Evolutionary conservation across 2,113 vertebrate genomes (phyloP).

Genomic region (Nematolebias whitei): DNA sequence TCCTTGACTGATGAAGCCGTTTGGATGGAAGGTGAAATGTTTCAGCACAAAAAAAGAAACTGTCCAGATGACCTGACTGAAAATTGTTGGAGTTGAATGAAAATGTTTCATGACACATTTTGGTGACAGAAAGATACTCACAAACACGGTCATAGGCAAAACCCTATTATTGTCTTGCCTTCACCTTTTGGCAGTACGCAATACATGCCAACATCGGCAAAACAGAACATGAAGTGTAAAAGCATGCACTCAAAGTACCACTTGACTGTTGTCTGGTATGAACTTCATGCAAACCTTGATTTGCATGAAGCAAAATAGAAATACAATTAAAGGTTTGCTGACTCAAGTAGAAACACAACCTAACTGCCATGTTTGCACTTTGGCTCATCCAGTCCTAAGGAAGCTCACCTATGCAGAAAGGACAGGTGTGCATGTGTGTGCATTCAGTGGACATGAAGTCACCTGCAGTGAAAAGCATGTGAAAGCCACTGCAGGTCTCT

Average conservation of each 20-base stretch:
- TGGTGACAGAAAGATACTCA: no score
- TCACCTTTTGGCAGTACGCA: no score
- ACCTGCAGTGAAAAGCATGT: conserved; percentile 67
- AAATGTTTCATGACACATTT: no score
- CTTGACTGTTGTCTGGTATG: not conserved
- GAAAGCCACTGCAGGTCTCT: conserved; percentile 50
- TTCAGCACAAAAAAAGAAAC: no score
- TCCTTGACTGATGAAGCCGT: no score
- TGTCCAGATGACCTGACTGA: no score
- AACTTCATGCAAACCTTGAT: not conserved
- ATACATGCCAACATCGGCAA: no score
- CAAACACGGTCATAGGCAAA: no score
- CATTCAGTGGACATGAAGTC: conserved; percentile 46
- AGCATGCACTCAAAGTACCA: not conserved
- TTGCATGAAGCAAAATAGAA: conserved; percentile 1
- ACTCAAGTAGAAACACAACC: conserved; percentile 18
- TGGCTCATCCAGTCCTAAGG: conserved; percentile 20
- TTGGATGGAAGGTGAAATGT: no score
- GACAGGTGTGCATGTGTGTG: conserved; percentile 71
- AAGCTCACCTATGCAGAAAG: conserved; percentile 65
- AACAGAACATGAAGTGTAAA: not conserved
- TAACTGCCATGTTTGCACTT: conserved; percentile 26
- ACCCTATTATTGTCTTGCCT: no score
- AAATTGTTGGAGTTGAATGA: no score
- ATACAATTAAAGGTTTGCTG: conserved; percentile 1